These are phyloP conservation scores for Gallinago jamesoni DNA, from an alignment of 2,113 vertebrate genomes.

Conservation along the genomic window DNA sequence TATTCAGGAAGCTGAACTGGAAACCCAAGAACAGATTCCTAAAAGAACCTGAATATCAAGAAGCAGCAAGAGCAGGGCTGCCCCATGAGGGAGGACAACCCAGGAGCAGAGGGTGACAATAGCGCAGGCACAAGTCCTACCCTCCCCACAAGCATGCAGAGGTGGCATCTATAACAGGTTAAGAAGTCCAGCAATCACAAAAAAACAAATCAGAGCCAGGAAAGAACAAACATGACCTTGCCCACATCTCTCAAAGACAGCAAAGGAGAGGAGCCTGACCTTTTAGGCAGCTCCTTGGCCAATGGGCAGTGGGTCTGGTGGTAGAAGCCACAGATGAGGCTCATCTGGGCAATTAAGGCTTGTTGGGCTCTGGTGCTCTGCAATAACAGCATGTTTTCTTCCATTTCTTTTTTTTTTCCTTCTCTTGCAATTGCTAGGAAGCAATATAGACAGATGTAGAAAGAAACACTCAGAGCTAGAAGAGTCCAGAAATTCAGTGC, in stretches of 20 bases:
- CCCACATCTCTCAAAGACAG: fast-evolving
- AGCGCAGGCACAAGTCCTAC: not conserved
- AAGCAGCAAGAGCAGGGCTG: not conserved
- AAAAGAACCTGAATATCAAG: not conserved
- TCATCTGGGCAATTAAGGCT: not conserved
- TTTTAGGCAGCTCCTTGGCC: not conserved
- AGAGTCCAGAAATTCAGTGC: not conserved
- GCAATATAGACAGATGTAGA: not conserved
- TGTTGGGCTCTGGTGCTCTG: not conserved
- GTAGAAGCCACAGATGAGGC: not conserved
- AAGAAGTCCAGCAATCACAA: too few species aligned
- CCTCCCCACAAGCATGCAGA: fast-evolving
- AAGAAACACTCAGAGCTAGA: not conserved
- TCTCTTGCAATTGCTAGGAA: not conserved
- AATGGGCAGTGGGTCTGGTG: too few species aligned
- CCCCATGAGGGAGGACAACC: not conserved
- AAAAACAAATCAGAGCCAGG: not conserved
- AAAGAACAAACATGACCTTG: not conserved
- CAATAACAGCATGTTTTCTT: not conserved
- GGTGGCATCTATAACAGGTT: not conserved
- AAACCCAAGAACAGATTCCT: not conserved
- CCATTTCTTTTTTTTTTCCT: not conserved
- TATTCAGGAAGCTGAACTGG: not conserved
- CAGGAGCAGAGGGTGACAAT: not conserved
- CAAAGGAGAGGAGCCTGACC: fast-evolving